These are phyloP conservation scores for Oedothorax gibbosus DNA, from an alignment of 1,140 invertebrate genomes.

Conservation along the genomic window DNA sequence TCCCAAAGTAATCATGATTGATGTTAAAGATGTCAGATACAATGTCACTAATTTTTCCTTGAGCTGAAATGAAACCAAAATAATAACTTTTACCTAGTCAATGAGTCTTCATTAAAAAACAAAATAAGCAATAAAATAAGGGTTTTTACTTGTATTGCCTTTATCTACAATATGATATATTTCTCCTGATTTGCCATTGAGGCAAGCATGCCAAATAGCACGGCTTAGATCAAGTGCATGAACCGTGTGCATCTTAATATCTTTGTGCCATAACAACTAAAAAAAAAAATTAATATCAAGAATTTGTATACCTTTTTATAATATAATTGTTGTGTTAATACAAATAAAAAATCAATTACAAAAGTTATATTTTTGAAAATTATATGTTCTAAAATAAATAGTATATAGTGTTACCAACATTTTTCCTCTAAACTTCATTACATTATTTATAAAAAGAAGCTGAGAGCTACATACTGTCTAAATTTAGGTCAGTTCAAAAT, in stretches of 20 bases:
- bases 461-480: too few relatives aligned
- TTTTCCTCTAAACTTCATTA: too few relatives aligned
- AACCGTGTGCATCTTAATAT: constrained; percentile 87
- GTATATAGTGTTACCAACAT: too few relatives aligned
- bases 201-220: constrained; percentile 79
- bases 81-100: not conserved
- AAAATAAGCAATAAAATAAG: not conserved
- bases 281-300: not conserved
- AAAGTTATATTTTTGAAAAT: not conserved
- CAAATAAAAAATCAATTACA: not conserved
- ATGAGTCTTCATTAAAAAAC: not conserved
- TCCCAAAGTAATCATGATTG: constrained; percentile 87
- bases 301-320: too few relatives aligned
- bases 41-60: constrained; percentile 82
- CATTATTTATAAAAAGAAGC: too few relatives aligned
- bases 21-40: constrained; percentile 87
- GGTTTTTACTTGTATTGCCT: constrained; percentile 75
- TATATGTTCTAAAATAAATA: too few relatives aligned
- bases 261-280: constrained; percentile 83
- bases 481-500: too few relatives aligned
- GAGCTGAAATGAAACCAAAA: constrained; percentile 70
- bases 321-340: not conserved
- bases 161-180: constrained; percentile 87
- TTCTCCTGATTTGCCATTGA: constrained; percentile 72
- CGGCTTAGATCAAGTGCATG: constrained; percentile 85